Conservation (phyloP, 1,140 invertebrate species). For the Holcopasites calliopsidis region DNA sequence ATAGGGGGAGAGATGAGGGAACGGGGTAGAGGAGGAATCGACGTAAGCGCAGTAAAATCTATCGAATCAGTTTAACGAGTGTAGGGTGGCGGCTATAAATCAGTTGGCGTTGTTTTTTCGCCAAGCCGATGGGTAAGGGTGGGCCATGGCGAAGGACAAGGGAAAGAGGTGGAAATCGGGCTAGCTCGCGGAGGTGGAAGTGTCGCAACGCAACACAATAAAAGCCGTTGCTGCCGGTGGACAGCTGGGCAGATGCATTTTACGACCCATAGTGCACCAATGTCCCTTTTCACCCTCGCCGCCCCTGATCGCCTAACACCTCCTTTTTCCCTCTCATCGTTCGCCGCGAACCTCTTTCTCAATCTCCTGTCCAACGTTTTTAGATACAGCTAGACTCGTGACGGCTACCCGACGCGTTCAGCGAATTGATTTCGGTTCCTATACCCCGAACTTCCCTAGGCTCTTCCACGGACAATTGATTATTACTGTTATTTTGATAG, state of each 20-base stretch:
- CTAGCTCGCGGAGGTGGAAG: conserved; percentile 35
- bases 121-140: conserved; percentile 26
- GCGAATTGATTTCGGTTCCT: conserved; percentile 68
- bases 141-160: conserved; percentile 39
- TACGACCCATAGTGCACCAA: conserved; percentile 65
- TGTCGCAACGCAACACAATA: conserved; percentile 66
- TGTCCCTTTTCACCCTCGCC: conserved; percentile 35
- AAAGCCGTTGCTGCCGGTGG: conserved; percentile 57
- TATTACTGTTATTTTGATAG: conserved; percentile 65
- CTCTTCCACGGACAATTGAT: conserved; percentile 69
- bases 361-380: conserved; percentile 4
- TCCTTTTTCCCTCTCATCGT: conserved; percentile 33
- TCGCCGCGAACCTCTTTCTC: no score
- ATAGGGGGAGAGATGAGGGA: conserved; percentile 10
- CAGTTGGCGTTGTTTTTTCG: conserved; percentile 68
- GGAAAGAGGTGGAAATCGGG: conserved; percentile 31
- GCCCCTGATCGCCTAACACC: background rate
- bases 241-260: conserved; percentile 71
- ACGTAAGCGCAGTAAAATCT: conserved; percentile 73
- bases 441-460: conserved; percentile 66
- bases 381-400: conserved; percentile 57
- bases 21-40: conserved; percentile 50
- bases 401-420: conserved; percentile 46
- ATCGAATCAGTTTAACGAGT: conserved; percentile 78
- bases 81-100: conserved; percentile 74